phyloP scores from a whole-genome alignment of 2,113 vertebrate genomes.

The Python bivittatus region DNA sequence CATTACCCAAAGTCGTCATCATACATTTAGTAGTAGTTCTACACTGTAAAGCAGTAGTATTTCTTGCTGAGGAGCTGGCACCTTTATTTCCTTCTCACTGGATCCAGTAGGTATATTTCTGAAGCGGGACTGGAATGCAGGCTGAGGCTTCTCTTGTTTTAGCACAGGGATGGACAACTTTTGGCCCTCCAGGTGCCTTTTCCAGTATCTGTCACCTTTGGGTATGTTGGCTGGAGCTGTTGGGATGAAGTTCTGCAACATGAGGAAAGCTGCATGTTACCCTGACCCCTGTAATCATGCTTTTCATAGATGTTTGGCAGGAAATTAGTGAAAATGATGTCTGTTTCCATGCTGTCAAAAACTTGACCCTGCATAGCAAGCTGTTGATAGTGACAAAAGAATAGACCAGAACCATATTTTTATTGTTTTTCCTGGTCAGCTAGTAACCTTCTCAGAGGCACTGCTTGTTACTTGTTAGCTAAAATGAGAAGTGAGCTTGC shows the following conservation, averaged over 20 bases:
- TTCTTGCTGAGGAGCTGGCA: neutral
- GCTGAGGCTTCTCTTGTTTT: neutral
- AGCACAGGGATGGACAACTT: neutral
- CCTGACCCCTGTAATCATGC: neutral
- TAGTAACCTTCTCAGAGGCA: neutral
- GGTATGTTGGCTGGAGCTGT: neutral
- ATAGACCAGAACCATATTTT: neutral
- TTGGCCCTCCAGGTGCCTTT: neutral
- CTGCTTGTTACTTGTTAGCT: neutral
- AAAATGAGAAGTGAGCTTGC: neutral
- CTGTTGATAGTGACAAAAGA: neutral
- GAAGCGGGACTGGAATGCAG: neutral
- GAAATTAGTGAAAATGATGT: neutral
- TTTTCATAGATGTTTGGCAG: neutral
- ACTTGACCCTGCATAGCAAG: neutral
- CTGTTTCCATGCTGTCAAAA: neutral
- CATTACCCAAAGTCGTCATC: conserved; percentile 42
- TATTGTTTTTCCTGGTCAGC: neutral
- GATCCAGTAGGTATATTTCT: neutral
- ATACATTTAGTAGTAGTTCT: conserved; percentile 29
- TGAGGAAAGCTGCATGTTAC: neutral
- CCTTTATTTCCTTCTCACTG: neutral
- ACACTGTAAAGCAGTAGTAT: neutral
- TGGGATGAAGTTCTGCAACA: neutral
- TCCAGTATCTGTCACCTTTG: neutral